phyloP scores from a whole-genome alignment of 2,888 invertebrate genomes.

The Nemotelus pantherinus region DNA sequence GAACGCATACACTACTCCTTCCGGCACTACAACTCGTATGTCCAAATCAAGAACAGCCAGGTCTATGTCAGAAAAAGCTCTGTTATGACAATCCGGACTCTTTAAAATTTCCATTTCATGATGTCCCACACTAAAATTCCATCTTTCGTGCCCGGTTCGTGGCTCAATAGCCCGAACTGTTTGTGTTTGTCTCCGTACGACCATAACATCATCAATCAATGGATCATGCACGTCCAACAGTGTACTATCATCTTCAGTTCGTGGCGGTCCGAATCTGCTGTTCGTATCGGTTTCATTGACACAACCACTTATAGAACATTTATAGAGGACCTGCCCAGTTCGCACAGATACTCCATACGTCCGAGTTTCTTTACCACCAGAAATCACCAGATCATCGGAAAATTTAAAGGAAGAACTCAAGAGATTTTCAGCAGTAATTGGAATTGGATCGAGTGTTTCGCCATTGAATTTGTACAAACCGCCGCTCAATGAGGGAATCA shows the following conservation, averaged over 20 bases:
- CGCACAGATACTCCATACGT: conserved; percentile 86
- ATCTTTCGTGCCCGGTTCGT: conserved; percentile 84
- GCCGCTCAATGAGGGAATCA: conserved; percentile 94
- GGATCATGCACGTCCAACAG: conserved; percentile 57
- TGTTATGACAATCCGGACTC: conserved; percentile 66
- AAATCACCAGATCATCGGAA: conserved; percentile 84
- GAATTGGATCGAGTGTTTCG: conserved; percentile 84
- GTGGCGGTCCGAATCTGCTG: conserved; percentile 52
- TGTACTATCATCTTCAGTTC: conserved; percentile 10
- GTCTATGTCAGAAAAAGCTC: conserved; percentile 58
- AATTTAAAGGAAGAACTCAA: conserved; percentile 88
- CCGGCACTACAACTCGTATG: conserved; percentile 75
- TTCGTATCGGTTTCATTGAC: conserved; percentile 72
- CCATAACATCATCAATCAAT: conserved; percentile 70
- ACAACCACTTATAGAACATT: conserved; percentile 80
- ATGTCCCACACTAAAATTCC: conserved; percentile 96
- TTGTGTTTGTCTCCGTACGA: conserved; percentile 84
- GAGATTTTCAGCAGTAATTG: conserved; percentile 86
- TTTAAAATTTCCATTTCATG: conserved; percentile 77
- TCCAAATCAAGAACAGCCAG: conserved; percentile 66
- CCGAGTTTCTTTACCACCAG: conserved; percentile 87
- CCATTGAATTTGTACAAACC: conserved; percentile 92
- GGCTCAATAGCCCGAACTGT: conserved; percentile 92
- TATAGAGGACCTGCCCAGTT: conserved; percentile 78
- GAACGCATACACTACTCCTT: conserved; percentile 77